These are phyloP conservation scores for Pseudeuparius sepicola DNA, from an alignment of 2,888 invertebrate species.

Conservation along the genomic window DNA sequence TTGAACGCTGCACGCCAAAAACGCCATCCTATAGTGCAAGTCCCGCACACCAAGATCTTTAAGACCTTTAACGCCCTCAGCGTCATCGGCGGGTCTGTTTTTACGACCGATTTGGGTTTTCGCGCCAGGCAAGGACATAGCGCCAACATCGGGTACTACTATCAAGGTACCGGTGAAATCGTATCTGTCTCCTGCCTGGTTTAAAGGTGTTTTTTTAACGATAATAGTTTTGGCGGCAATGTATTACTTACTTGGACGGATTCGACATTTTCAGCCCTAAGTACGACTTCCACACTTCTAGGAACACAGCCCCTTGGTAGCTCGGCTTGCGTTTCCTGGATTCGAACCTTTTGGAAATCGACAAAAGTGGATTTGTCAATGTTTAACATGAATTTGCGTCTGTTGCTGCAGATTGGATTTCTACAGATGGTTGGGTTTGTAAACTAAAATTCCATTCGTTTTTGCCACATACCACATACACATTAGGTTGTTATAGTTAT, in stretches of 20 bases:
- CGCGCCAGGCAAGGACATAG: slow-evolving; percentile 75
- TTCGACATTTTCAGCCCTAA: slow-evolving; percentile 94
- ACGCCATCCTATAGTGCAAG: slow-evolving; percentile 80
- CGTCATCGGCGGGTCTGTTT: slow-evolving; percentile 60
- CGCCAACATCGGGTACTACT: slow-evolving; percentile 93
- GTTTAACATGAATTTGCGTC: slow-evolving; percentile 81
- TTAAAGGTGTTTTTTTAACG: slow-evolving; percentile 15
- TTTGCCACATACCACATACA: too few species aligned
- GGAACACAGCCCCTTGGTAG: slow-evolving; percentile 95
- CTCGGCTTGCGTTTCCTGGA: slow-evolving; percentile 97
- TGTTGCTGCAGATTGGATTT: slow-evolving; percentile 92
- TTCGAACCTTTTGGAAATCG: slow-evolving; percentile 93
- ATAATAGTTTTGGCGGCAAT: not conserved
- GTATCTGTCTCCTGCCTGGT: slow-evolving; percentile 63
- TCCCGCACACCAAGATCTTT: slow-evolving; percentile 80
- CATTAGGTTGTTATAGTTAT: too few species aligned
- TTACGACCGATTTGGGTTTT: slow-evolving; percentile 71
- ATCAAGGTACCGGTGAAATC: slow-evolving; percentile 94
- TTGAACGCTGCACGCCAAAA: slow-evolving; percentile 86
- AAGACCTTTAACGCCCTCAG: slow-evolving; percentile 41
- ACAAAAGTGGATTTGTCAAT: slow-evolving; percentile 91
- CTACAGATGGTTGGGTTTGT: slow-evolving; percentile 92
- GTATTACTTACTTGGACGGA: slow-evolving; percentile 68
- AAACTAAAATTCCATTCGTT: slow-evolving; percentile 57
- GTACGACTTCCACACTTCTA: slow-evolving; percentile 85